Base-by-base conservation (phyloP, 2,888 invertebrate species). In the Oegoconia quadripuncta region DNA sequence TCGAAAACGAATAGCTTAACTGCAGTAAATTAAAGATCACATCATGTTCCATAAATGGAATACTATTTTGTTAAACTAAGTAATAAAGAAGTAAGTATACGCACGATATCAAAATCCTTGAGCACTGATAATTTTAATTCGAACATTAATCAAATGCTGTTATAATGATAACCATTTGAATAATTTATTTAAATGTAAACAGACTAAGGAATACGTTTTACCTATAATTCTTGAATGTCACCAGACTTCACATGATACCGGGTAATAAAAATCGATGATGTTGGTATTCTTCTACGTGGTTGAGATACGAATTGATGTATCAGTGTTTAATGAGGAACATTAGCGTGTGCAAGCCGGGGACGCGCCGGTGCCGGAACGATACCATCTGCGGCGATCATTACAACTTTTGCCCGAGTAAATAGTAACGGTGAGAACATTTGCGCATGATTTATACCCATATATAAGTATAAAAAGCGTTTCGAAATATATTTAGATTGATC, bases 371-470 rank as follows among this genome's bases (percentile, higher is more conserved):
- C 52, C 45, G 42, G 41, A 46, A 48, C 53, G 59, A 64, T 60
- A 48, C 74, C 74, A 69, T 75, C 68, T 72, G 63, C 50, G 74
- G 73, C 52, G 50, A 48, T 68, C 66, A 67, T 73, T 74, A 72
- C 70, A 59, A 60, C 66, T 65, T 69, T 62, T 64, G 62, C 53
- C 74, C 66, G 68, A 64, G 59, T 69, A 64, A 42, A 65, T 51
- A 36, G 55, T 55, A 55, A 55, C 64, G 55, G 51, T 55, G 48
- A 56, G 46, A 50, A 56, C 56, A 63, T 65, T 64, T 62, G 61
- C 61, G 64, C 59, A 61, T 64, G 61, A 68, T 61, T 71, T 66
- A 69, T 60, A 54, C 52, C n/a, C 51, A 56, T 51, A 48, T 53
- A 59, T 65, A 64, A 59, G 57, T 50, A 52, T 60, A 62, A 54